Conservation (phyloP, 2,888 invertebrate genomes). For the Tridacna gigas region DNA sequence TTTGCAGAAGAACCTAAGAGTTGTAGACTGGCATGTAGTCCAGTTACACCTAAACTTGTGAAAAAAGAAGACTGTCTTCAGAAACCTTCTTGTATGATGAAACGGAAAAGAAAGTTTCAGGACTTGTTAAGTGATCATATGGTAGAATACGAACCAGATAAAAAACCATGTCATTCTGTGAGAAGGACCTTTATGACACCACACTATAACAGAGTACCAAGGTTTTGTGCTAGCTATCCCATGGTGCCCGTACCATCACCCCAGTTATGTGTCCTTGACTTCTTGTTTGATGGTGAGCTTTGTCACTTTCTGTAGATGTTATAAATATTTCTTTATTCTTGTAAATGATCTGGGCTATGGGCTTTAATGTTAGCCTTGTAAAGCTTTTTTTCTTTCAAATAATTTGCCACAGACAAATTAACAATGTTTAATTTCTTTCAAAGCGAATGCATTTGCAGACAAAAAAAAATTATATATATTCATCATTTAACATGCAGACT, state of each 20-base stretch:
- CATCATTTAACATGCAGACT: too few relatives aligned
- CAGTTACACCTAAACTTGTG: constrained; percentile 50
- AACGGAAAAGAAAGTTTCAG: constrained; percentile 13
- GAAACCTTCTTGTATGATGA: constrained; percentile 44
- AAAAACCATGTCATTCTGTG: constrained; percentile 17
- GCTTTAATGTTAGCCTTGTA: too few relatives aligned
- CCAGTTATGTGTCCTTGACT: constrained; percentile 59
- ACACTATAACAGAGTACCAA: neutral
- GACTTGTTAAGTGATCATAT: constrained; percentile 10
- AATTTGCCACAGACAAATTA: too few relatives aligned
- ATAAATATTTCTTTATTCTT: neutral
- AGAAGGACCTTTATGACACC: neutral
- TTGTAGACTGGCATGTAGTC: constrained; percentile 37
- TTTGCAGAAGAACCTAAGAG: constrained; percentile 51
- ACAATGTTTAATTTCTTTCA: too few relatives aligned
- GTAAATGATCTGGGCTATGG: neutral
- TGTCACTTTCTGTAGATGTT: neutral
- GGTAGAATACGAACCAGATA: constrained; percentile 52
- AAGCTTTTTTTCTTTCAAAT: too few relatives aligned
- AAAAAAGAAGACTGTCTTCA: neutral
- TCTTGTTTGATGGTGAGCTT: constrained; percentile 54
- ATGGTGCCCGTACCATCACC: constrained; percentile 47
- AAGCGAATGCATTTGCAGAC: too few relatives aligned
- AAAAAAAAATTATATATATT: too few relatives aligned
- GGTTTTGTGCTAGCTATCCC: constrained; percentile 31